Evolutionary conservation across 2,797 vertebrate species (phyloP), one percentile per base, ranked within the genome.

Genomic region (Lophotriccus pileatus): DNA sequence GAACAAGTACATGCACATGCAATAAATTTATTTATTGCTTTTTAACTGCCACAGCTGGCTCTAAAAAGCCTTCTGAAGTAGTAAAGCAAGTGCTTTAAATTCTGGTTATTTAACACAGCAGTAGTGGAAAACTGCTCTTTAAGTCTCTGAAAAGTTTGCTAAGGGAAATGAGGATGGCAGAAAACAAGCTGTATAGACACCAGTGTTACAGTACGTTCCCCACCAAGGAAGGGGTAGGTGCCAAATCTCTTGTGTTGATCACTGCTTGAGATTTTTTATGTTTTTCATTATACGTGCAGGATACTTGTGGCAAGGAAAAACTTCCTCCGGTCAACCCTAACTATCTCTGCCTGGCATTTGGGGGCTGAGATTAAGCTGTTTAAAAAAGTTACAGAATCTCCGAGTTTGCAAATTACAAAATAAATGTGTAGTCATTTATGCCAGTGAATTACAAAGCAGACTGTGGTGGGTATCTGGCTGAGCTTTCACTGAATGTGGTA

Each of bases 11-110:
- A 59, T 2, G 6, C 56, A 87, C 30, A 69, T 1, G 47, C 79
- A 92, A 72, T 85, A 89, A 85, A 91, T 64, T 46, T 59, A 95
- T 89, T 93, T 87, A 92, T 86, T 92, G 89, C 73, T 84, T 92
- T 85, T 89, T 80, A 92, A 94, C 66, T 92, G 66, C 62, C 69
- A 41, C 34, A 77, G 64, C 56, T 36, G 62, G 60, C 68, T 89
- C 39, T 64, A 58, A 72, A 92, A 89, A 62, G 23, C 50, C 46
- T 89, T 77, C 72, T 80, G 73, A 87, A 89, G 55, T 11, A 85
- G 64, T 47, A 90, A 66, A 76, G 34, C 39, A 62, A 84, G 64
- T 44, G 49, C 34, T 85, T 85, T 72, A 80, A 83, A 34, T 68
- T 59, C 49, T 80, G 43, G 9, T 77, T 85, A 67, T 77, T 87